Evolutionary conservation across 2,888 invertebrate genomes (phyloP).

Genomic region (Crematogaster levior): DNA sequence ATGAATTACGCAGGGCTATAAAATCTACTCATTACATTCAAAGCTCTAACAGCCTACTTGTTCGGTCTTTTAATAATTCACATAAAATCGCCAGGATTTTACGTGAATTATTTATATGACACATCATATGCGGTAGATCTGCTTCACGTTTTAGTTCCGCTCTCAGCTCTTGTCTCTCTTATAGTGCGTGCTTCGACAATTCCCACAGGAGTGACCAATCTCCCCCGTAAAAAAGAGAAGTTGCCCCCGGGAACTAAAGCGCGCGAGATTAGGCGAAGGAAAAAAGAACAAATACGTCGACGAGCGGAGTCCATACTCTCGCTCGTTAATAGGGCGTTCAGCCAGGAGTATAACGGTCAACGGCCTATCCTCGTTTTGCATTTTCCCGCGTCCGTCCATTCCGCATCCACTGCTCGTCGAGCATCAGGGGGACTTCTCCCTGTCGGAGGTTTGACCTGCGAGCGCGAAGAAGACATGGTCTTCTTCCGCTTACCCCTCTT

Average conservation of each 20-base stretch:
- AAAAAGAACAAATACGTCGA: constrained; percentile 35
- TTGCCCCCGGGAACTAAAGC: constrained; percentile 2
- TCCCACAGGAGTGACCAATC: constrained; percentile 48
- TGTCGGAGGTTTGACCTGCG: constrained; percentile 45
- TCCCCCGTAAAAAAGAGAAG: constrained; percentile 22
- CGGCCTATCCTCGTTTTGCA: constrained; percentile 53
- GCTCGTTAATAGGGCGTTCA: constrained; percentile 50
- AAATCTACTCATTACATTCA: neutral
- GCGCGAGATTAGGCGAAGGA: constrained; percentile 2
- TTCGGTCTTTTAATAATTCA: too few relatives aligned
- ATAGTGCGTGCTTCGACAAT: constrained; percentile 35
- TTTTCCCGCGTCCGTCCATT: constrained; percentile 48
- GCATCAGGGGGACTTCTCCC: constrained; percentile 23
- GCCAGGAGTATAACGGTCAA: constrained; percentile 43
- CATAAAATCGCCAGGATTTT: too few relatives aligned
- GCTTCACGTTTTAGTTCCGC: neutral
- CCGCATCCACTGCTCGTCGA: constrained; percentile 26
- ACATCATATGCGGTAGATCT: constrained; percentile 40
- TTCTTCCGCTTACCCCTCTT: neutral
- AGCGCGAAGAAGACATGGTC: constrained; percentile 28
- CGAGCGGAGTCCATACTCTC: constrained; percentile 30
- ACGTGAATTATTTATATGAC: constrained; percentile 46
- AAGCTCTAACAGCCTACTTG: neutral
- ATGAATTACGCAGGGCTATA: neutral
- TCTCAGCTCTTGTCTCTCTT: constrained; percentile 8